phyloP scores from a whole-genome alignment of 1,140 invertebrate species.

The Zaprionus taronus region DNA sequence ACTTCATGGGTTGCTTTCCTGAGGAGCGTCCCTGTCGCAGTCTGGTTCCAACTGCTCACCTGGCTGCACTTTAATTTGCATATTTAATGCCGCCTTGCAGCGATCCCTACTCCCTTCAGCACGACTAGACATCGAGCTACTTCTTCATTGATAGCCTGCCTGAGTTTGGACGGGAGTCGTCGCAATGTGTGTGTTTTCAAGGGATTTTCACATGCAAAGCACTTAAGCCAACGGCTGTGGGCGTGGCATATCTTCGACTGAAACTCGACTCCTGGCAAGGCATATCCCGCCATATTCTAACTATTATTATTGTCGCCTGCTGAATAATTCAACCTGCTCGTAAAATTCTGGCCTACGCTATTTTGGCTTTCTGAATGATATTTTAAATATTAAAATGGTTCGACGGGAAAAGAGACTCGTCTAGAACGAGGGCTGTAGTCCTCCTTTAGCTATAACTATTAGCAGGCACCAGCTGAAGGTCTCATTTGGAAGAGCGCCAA shows the following conservation, averaged over 20 bases:
- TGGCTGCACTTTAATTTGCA: conserved; percentile 53
- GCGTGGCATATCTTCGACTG: conserved; percentile 6
- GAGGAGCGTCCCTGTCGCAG: not conserved
- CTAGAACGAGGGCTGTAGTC: not conserved
- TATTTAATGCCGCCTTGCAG: conserved; percentile 45
- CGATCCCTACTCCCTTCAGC: not conserved
- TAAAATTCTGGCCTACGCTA: conserved; percentile 35
- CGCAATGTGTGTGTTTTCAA: conserved; percentile 29
- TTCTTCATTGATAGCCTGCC: conserved; percentile 8
- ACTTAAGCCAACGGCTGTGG: conserved; percentile 28
- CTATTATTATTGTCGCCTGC: conserved; percentile 47
- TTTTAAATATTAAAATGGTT: conserved; percentile 75
- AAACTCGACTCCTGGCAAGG: not conserved
- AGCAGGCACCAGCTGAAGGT: conserved; percentile 25
- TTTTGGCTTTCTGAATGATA: conserved; percentile 52
- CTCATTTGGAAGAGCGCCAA: conserved; percentile 49
- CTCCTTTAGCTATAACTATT: conserved; percentile 31
- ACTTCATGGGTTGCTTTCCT: not conserved
- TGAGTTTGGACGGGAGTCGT: not conserved
- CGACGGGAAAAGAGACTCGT: conserved; percentile 19
- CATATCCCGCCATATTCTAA: conserved; percentile 19
- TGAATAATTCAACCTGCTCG: conserved; percentile 44
- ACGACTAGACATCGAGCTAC: conserved; percentile 9
- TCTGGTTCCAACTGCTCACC: conserved; percentile 37
- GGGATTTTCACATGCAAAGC: conserved; percentile 52